These are phyloP conservation scores for Phalacrocorax brasilianus DNA, from an alignment of 2,113 vertebrate species.

Conservation along the genomic window DNA sequence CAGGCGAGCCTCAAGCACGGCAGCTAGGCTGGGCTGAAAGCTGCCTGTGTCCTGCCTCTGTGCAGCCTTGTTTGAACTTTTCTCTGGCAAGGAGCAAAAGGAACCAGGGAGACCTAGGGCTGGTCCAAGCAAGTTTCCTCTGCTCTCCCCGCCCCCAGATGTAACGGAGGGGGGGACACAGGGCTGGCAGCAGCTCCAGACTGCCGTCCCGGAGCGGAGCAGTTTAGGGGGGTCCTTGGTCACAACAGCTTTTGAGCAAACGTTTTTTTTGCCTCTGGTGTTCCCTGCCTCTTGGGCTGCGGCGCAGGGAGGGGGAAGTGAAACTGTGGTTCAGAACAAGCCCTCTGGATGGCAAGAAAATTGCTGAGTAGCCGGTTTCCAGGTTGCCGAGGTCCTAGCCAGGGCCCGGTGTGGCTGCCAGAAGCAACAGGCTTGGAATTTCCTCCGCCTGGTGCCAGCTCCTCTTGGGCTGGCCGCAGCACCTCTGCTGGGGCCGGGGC, in stretches of 20 bases:
- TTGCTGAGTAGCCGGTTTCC: slow-evolving; percentile 71
- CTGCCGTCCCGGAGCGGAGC: not conserved
- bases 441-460: slow-evolving; percentile 65
- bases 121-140: slow-evolving; percentile 35
- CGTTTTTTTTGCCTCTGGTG: not conserved
- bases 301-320: not conserved
- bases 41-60: slow-evolving; percentile 51
- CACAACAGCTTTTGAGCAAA: not conserved
- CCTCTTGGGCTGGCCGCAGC: slow-evolving; percentile 43
- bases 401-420: slow-evolving; percentile 34
- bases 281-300: slow-evolving; percentile 1
- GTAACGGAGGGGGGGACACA: accelerated
- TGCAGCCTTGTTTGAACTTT: slow-evolving; percentile 62
- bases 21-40: slow-evolving; percentile 24
- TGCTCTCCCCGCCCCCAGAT: not conserved
- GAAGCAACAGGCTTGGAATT: slow-evolving; percentile 76
- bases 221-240: not conserved
- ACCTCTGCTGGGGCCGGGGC: slow-evolving; percentile 1
- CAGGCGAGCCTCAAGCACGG: not conserved
- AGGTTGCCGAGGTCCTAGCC: slow-evolving; percentile 61
- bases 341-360: slow-evolving; percentile 64
- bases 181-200: not conserved
- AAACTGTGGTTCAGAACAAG: slow-evolving; percentile 58
- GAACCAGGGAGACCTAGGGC: slow-evolving; percentile 2
- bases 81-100: slow-evolving; percentile 51